Percentiles rank a stretch among this genome's conserved stretches.
These are phyloP conservation scores for Adelges cooleyi DNA, from an alignment of 1,140 invertebrate genomes.

Conservation along the genomic window DNA sequence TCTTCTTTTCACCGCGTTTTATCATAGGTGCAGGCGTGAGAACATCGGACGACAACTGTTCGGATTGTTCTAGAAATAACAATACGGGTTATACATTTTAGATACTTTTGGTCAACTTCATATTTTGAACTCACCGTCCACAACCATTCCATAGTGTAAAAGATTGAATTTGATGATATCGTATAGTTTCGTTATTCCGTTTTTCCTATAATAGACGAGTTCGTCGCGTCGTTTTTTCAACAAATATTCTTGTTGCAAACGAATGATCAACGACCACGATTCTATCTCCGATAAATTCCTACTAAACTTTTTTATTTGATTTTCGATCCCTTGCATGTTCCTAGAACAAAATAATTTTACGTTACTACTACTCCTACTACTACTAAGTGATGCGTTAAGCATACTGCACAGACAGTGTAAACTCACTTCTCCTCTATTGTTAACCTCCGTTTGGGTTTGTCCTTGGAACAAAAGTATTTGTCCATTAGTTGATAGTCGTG, in stretches of 20 bases:
- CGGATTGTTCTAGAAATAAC: slow-evolving; percentile 8
- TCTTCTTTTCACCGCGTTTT: background rate
- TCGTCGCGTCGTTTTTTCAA: slow-evolving; percentile 18
- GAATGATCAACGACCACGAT: slow-evolving; percentile 7
- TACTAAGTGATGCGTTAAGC: too few relatives aligned
- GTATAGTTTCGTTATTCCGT: slow-evolving; percentile 12
- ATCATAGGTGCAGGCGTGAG: background rate
- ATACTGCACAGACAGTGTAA: too few relatives aligned
- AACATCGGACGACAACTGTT: background rate
- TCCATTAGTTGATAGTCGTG: slow-evolving; percentile 23
- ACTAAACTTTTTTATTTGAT: slow-evolving; percentile 9
- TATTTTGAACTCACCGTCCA: background rate
- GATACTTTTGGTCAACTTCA: background rate
- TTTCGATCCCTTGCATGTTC: background rate
- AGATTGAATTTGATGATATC: slow-evolving; percentile 22
- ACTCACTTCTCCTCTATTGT: slow-evolving; percentile 4
- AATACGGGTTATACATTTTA: background rate
- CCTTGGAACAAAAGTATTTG: slow-evolving; percentile 6
- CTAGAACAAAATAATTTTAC: too few relatives aligned
- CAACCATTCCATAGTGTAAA: slow-evolving; percentile 1
- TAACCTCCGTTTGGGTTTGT: slow-evolving; percentile 13
- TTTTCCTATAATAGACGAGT: slow-evolving; percentile 10
- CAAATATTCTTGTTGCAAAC: slow-evolving; percentile 5
- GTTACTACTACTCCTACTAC: too few relatives aligned
- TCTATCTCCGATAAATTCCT: background rate